Percentiles rank a stretch among this genome's conserved stretches.
These are phyloP conservation scores for Tetragonula clypearis DNA, from an alignment of 1,140 invertebrate species.

Conservation along the genomic window DNA sequence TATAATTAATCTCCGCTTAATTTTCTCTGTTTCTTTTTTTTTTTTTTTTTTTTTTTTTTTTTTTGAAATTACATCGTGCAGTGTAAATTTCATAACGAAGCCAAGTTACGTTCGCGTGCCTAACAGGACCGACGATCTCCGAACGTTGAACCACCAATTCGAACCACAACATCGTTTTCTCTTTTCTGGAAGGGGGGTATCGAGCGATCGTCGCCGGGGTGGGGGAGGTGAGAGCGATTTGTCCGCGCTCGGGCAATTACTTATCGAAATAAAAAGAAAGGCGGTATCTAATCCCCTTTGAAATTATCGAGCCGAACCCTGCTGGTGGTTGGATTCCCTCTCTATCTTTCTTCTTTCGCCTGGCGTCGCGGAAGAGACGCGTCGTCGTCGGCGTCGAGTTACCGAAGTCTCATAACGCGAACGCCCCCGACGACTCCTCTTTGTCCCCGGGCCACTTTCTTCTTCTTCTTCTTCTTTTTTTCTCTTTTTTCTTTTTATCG, in stretches of 20 bases:
- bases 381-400: slow-evolving; percentile 5
- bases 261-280: slow-evolving; percentile 20
- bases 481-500: slow-evolving; percentile 32
- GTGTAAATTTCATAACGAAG: too few relatives aligned
- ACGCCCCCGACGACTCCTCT: slow-evolving; percentile 14
- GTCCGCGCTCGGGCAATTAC: not conserved
- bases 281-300: slow-evolving; percentile 14
- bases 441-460: slow-evolving; percentile 27
- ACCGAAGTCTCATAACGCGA: slow-evolving; percentile 44
- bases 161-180: not conserved
- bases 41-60: too few relatives aligned
- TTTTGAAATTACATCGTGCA: too few relatives aligned
- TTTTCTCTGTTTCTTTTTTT: too few relatives aligned
- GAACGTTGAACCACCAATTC: not conserved
- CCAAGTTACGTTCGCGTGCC: too few relatives aligned
- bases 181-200: too few relatives aligned
- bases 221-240: not conserved
- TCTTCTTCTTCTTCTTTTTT: too few relatives aligned
- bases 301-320: slow-evolving; percentile 8
- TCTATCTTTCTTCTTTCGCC: too few relatives aligned
- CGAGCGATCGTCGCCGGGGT: not conserved
- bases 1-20: too few relatives aligned
- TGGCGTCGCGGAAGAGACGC: not conserved
- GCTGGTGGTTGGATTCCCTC: not conserved
- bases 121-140: not conserved